Base-by-base conservation (phyloP, 1,140 invertebrate species). In the Drosophila persimilis region DNA sequence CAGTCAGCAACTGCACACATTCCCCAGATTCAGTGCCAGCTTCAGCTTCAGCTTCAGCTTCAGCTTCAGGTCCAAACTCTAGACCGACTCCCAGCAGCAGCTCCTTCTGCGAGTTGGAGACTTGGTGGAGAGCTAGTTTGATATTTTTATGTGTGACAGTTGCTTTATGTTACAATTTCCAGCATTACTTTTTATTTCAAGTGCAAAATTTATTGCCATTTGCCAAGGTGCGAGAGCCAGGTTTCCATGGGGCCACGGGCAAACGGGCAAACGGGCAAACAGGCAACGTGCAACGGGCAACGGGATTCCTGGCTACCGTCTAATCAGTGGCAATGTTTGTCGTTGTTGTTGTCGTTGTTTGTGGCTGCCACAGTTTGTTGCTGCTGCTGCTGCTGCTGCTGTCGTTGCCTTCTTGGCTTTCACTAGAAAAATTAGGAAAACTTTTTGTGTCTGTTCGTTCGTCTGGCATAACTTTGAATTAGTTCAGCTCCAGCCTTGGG, bases 161-260 rank as follows among this genome's bases (percentile, higher is more conserved):
- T 83, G 84, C 84, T 88, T 79, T 88, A 88, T 88, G 83, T 88
- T 88, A 79, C 81, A 83, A 69, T 86, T 86, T 81, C 58, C 75
- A 78, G 77, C 81, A 81, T 85, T 86, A 86, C 60, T 85, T 86
- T 85, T 88, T 88, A 83, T 88, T 88, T 88, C 83, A 88, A 88
- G 83, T 88, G 83, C 83, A 88, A 72, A 88, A 88, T 88, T 88
- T 88, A 88, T 88, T 88, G 78, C 83, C 78, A 56, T 81, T 86
- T 88, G 77, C 81, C 81, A 86, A 81, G 81, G 81, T 81, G 83
- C 77, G 43, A 46, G 24, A 31, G 64, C 63, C 71, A 61, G 61
- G 69, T 66, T 58, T 61, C 57, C 73, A 52, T 52, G 54, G 62
- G 39, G 6, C 26, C 39, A 45, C 24, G 62, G 39, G 6, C 77